Percentiles rank a stretch among this genome's conserved stretches.
Conservation (phyloP, 2,113 vertebrate species). For the Misgurnus mizolepis region DNA sequence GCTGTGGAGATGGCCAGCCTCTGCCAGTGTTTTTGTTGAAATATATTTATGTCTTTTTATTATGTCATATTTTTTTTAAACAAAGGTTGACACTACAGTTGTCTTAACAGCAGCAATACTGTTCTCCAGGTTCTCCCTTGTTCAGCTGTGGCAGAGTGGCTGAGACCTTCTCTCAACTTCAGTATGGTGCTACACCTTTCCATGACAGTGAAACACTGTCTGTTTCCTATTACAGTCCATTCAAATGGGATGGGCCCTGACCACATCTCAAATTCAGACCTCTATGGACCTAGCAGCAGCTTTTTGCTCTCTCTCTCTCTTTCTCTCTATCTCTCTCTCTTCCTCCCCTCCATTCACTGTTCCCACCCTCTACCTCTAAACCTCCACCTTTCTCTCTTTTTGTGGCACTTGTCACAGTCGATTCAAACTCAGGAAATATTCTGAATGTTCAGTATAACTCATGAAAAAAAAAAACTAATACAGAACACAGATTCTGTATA, state of each 20-base stretch:
- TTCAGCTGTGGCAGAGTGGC: constrained; percentile 69
- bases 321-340: constrained; percentile 67
- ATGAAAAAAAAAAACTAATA: constrained; percentile 86
- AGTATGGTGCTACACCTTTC: constrained; percentile 74
- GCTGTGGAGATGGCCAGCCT: constrained; percentile 81
- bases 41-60: constrained; percentile 73
- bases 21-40: constrained; percentile 78
- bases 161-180: constrained; percentile 67
- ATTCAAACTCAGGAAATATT: constrained; percentile 99
- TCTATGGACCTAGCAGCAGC: constrained; percentile 90
- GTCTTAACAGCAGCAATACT: constrained; percentile 85
- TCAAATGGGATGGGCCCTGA: constrained; percentile 83
- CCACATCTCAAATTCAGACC: constrained; percentile 76
- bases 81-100: constrained; percentile 81
- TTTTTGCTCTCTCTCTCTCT: constrained; percentile 60
- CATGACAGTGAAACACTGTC: constrained; percentile 80
- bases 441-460: constrained; percentile 98
- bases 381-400: constrained; percentile 69
- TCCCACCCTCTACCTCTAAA: constrained; percentile 64
- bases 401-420: constrained; percentile 92
- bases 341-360: constrained; percentile 70
- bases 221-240: constrained; percentile 80
- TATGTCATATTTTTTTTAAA: constrained; percentile 64
- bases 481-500: constrained; percentile 85
- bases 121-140: constrained; percentile 76